Conservation (phyloP, 2,113 vertebrate species). For the Herpailurus yagouaroundi region DNA sequence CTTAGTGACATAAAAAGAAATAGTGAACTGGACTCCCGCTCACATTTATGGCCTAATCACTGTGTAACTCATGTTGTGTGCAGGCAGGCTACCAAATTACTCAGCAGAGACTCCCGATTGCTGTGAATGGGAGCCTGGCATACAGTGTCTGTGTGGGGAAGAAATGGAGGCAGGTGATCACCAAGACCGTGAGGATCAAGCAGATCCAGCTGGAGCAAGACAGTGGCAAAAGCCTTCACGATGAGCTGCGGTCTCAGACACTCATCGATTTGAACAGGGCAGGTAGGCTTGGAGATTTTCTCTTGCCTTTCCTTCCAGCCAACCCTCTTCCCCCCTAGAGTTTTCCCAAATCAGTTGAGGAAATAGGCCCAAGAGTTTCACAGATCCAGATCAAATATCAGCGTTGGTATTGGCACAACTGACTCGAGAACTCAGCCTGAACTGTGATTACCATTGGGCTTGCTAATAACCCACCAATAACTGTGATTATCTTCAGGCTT, state of each 20-base stretch:
- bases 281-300: constrained; percentile 85
- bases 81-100: constrained; percentile 99
- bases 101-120: constrained; percentile 95
- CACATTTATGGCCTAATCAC: background rate
- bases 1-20: background rate
- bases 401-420: background rate
- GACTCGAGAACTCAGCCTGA: background rate
- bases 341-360: background rate
- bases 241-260: constrained; percentile 90
- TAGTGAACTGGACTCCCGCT: background rate
- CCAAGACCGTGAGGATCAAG: constrained; percentile 90
- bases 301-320: background rate
- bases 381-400: background rate
- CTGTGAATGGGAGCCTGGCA: constrained; percentile 89
- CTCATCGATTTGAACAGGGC: constrained; percentile 97
- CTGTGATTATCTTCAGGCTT: background rate
- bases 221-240: constrained; percentile 98
- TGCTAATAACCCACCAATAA: background rate
- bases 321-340: background rate
- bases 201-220: constrained; percentile 99
- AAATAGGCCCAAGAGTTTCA: background rate
- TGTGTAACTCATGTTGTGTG: constrained; percentile 59
- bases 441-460: background rate
- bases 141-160: constrained; percentile 87
- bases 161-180: constrained; percentile 86